Evolutionary conservation across 2,113 vertebrate species (phyloP).

Genomic region (Hassar affinis): DNA sequence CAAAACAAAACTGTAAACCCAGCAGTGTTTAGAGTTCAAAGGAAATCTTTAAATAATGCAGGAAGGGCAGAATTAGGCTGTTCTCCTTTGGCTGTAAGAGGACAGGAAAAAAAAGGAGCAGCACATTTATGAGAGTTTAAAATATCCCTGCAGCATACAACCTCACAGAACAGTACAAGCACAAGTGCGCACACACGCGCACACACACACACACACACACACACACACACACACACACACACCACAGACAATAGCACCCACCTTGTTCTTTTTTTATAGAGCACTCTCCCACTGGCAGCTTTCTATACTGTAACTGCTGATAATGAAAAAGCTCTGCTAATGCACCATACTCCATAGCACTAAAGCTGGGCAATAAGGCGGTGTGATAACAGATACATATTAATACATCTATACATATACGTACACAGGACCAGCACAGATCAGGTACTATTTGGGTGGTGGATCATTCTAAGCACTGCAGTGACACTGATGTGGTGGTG

Average conservation of each 20-base stretch:
- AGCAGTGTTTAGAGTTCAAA: constrained; percentile 70
- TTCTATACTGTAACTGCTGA: neutral
- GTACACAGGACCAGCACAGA: no score
- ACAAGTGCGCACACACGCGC: neutral
- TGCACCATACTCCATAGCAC: neutral
- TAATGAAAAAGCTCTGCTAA: neutral
- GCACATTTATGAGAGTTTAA: constrained; percentile 23
- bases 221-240: no score
- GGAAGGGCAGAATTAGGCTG: constrained; percentile 73
- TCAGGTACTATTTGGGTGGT: no score
- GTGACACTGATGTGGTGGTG: no score
- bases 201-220: no score
- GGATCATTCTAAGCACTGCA: no score
- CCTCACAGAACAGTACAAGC: neutral
- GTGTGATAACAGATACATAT: neutral
- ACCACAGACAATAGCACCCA: neutral
- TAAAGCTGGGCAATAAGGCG: neutral
- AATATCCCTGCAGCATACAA: constrained; percentile 25
- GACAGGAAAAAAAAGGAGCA: constrained; percentile 55
- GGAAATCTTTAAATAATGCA: constrained; percentile 75
- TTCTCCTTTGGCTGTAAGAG: constrained; percentile 72
- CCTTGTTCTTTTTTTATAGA: constrained; percentile 1
- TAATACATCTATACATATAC: no score
- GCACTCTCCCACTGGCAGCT: neutral
- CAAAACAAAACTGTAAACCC: constrained; percentile 47